These are phyloP conservation scores for Mamestra configurata DNA, from an alignment of 1,140 invertebrate species.

Conservation along the genomic window DNA sequence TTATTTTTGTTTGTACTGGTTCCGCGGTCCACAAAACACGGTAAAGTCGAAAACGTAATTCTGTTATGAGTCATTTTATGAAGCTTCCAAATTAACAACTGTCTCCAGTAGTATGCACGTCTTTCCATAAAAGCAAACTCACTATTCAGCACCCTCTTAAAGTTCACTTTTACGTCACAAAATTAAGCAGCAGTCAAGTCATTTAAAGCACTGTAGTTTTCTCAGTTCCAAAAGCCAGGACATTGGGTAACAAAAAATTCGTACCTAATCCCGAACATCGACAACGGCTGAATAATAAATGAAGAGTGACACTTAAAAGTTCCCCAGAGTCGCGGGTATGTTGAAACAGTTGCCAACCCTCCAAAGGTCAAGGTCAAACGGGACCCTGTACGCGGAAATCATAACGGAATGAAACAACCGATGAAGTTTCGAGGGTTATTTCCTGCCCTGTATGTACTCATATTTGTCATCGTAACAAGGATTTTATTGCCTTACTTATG, in stretches of 20 bases:
- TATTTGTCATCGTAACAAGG: conserved; percentile 48
- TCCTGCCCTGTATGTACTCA: conserved; percentile 15
- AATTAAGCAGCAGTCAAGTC: too few relatives aligned
- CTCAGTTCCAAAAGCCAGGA: not conserved
- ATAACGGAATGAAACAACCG: conserved; percentile 55
- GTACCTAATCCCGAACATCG: conserved; percentile 22
- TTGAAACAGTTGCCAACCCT: conserved; percentile 56
- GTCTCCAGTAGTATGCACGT: too few relatives aligned
- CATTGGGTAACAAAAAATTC: not conserved
- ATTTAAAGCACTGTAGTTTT: not conserved
- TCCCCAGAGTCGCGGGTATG: conserved; percentile 55
- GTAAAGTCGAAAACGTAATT: too few relatives aligned
- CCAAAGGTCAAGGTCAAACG: conserved; percentile 57
- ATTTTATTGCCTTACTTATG: conserved; percentile 46
- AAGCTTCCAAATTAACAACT: too few relatives aligned
- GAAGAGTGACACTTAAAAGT: conserved; percentile 55
- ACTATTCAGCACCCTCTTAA: too few relatives aligned
- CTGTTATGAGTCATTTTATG: too few relatives aligned
- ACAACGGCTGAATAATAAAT: conserved; percentile 48
- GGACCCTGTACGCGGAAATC: conserved; percentile 49
- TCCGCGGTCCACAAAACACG: too few relatives aligned
- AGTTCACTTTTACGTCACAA: too few relatives aligned
- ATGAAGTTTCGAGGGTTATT: conserved; percentile 40
- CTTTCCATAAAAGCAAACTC: too few relatives aligned
- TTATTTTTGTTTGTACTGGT: too few relatives aligned